Percentiles rank a stretch among this genome's conserved stretches.
These are phyloP conservation scores for Strix uralensis DNA, from an alignment of 2,113 vertebrate species.

Conservation along the genomic window DNA sequence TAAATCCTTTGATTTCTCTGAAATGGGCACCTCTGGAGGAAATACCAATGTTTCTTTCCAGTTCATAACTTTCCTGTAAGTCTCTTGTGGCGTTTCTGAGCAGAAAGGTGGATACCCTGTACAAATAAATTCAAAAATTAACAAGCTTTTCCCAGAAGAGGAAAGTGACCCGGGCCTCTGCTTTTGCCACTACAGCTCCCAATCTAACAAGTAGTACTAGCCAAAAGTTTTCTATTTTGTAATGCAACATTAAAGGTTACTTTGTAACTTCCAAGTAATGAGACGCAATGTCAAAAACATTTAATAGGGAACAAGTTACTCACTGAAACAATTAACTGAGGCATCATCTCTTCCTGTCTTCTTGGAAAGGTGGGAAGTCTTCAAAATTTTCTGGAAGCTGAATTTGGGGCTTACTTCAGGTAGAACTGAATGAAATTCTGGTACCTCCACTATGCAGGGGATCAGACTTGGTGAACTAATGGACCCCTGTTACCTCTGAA, in stretches of 20 bases:
- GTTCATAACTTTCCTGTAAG: conserved; percentile 98
- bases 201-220: background rate
- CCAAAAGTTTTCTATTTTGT: background rate
- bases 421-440: background rate
- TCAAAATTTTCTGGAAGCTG: background rate
- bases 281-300: background rate
- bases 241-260: background rate
- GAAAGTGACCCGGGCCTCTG: background rate
- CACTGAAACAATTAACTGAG: background rate
- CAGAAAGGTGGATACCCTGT: conserved; percentile 98
- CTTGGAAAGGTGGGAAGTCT: background rate
- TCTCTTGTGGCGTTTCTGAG: conserved; percentile 97
- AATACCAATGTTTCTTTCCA: conserved; percentile 98
- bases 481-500: background rate
- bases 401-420: background rate
- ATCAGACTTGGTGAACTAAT: background rate
- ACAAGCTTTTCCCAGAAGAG: background rate
- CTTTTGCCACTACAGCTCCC: background rate
- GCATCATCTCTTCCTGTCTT: background rate
- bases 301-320: background rate
- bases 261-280: background rate
- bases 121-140: background rate
- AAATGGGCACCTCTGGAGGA: conserved; percentile 97
- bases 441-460: background rate
- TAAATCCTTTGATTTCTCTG: conserved; percentile 94